Conservation (phyloP, 2,113 vertebrate genomes). For the Peromyscus leucopus region DNA sequence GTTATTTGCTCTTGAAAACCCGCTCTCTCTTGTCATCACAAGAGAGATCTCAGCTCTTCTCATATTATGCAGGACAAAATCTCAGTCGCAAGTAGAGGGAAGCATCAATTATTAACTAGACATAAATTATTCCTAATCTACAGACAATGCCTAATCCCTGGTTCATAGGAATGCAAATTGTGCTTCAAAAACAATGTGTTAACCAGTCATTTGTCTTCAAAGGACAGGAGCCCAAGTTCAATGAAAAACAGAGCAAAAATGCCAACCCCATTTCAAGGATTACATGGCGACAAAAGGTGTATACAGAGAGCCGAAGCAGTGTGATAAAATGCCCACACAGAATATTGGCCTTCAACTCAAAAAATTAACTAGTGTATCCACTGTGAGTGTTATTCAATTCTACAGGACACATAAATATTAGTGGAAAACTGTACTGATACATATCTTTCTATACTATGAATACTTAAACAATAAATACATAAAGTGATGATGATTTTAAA, state of each 20-base stretch:
- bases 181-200: conserved; percentile 87
- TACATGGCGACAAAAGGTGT: conserved; percentile 74
- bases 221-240: conserved; percentile 80
- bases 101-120: conserved; percentile 86
- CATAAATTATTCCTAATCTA: conserved; percentile 91
- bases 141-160: conserved; percentile 84
- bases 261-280: conserved; percentile 80
- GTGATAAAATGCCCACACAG: conserved; percentile 53
- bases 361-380: not conserved
- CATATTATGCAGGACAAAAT: conserved; percentile 82
- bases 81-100: conserved; percentile 67
- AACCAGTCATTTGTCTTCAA: conserved; percentile 86
- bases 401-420: conserved; percentile 20
- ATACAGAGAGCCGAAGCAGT: conserved; percentile 68
- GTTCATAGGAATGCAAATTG: conserved; percentile 87
- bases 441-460: not conserved
- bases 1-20: conserved; percentile 77
- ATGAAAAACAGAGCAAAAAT: conserved; percentile 83
- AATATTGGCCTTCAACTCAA: conserved; percentile 36
- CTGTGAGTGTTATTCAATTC: not conserved
- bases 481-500: not conserved
- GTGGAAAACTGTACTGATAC: not conserved
- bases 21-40: conserved; percentile 75
- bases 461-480: conserved; percentile 41
- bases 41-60: conserved; percentile 73